phyloP scores from a whole-genome alignment of 2,888 invertebrate genomes.

The Synanthedon andrenaeformis region DNA sequence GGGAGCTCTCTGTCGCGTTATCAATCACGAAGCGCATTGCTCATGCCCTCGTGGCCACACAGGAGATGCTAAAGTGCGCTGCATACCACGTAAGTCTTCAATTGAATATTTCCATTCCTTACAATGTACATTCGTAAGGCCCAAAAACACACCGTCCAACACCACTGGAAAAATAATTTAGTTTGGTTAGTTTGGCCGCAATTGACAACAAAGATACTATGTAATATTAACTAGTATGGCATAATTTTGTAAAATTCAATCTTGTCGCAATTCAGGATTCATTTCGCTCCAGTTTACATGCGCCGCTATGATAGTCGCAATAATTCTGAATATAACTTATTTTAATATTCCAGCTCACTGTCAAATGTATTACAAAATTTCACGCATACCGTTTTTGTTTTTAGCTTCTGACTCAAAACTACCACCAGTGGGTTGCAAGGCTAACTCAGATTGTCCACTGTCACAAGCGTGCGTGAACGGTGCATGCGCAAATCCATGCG shows the following conservation, averaged over 20 bases:
- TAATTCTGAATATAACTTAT: no score
- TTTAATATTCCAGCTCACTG: no score
- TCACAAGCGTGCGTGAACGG: slow-evolving; percentile 87
- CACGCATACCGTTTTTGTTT: slow-evolving; percentile 14
- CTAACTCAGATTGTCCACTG: slow-evolving; percentile 83
- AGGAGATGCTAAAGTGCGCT: slow-evolving; percentile 79
- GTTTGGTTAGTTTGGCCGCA: neutral
- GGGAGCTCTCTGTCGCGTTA: slow-evolving; percentile 85
- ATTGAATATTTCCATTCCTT: slow-evolving; percentile 3
- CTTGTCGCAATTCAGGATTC: no score
- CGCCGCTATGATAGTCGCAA: no score
- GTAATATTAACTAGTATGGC: no score
- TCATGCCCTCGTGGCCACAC: slow-evolving; percentile 83
- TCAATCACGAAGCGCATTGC: slow-evolving; percentile 81
- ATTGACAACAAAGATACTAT: no score
- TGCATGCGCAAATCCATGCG: slow-evolving; percentile 85
- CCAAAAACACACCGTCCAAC: neutral
- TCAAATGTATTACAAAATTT: no score
- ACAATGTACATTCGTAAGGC: no score
- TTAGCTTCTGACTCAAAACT: slow-evolving; percentile 69
- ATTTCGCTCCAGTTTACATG: no score
- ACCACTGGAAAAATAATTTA: neutral
- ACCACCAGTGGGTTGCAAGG: slow-evolving; percentile 76
- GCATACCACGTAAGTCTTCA: slow-evolving; percentile 80
- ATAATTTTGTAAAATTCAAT: no score